A percentile compares a stretch with the other conserved stretches of the same genome.
Evolutionary conservation across 1,140 invertebrate species (phyloP).

Genomic region (Panagrolaimus sp.): DNA sequence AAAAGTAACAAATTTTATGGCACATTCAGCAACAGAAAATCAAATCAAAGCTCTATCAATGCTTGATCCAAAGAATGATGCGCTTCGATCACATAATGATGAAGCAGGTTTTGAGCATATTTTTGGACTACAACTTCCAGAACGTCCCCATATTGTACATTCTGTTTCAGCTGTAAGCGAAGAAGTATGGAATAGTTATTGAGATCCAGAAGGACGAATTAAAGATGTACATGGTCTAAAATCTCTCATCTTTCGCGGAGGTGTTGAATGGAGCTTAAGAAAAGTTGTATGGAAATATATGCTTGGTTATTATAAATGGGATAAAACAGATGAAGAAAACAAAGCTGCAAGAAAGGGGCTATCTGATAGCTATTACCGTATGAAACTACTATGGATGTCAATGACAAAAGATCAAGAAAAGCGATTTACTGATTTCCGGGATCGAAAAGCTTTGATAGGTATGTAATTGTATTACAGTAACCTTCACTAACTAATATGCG

Average conservation of each 20-base stretch:
- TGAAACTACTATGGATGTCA: slow-evolving; percentile 93
- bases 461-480: slow-evolving; percentile 13
- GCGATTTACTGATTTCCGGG: slow-evolving; percentile 78
- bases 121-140: slow-evolving; percentile 40
- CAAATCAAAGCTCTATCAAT: slow-evolving; percentile 38
- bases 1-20: slow-evolving; percentile 37
- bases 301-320: slow-evolving; percentile 76
- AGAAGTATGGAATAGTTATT: slow-evolving; percentile 28
- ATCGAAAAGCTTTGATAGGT: slow-evolving; percentile 83
- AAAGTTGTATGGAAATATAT: slow-evolving; percentile 90
- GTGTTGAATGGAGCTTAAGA: slow-evolving; percentile 64
- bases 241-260: slow-evolving; percentile 50
- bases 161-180: slow-evolving; percentile 33
- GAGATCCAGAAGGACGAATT: slow-evolving; percentile 33
- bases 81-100: slow-evolving; percentile 41
- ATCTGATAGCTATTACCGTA: slow-evolving; percentile 78
- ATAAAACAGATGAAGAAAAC: slow-evolving; percentile 12
- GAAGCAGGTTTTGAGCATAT: slow-evolving; percentile 40
- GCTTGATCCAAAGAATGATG: slow-evolving; percentile 19
- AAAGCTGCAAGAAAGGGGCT: slow-evolving; percentile 37
- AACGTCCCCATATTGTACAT: slow-evolving; percentile 31
- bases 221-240: slow-evolving; percentile 47
- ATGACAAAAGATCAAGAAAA: slow-evolving; percentile 79
- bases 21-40: slow-evolving; percentile 39
- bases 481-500: not conserved